These are phyloP conservation scores for Calycopis cecrops DNA, from an alignment of 1,140 invertebrate genomes.

Conservation along the genomic window DNA sequence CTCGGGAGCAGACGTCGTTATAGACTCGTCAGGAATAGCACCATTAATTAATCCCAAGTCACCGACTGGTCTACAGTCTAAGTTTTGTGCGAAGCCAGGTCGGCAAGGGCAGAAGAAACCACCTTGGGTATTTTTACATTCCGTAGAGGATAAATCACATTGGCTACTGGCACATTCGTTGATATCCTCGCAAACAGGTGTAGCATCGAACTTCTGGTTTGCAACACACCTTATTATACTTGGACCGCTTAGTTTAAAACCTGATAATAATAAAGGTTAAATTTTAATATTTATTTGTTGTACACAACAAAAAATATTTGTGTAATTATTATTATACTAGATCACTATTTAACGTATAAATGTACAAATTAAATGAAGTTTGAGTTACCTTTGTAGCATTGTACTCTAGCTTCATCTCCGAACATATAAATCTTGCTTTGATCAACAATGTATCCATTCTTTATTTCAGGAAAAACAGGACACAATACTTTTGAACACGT, in stretches of 20 bases:
- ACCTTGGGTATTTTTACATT: constrained; percentile 93
- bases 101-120: constrained; percentile 95
- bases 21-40: constrained; percentile 92
- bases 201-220: constrained; percentile 88
- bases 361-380: too few species aligned
- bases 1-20: constrained; percentile 89
- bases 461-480: constrained; percentile 87
- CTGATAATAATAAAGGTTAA: constrained; percentile 26
- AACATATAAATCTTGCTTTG: constrained; percentile 84
- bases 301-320: too few species aligned
- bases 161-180: constrained; percentile 94
- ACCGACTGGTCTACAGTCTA: constrained; percentile 91
- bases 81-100: constrained; percentile 88
- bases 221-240: constrained; percentile 92
- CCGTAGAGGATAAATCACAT: constrained; percentile 92
- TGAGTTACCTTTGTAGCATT: constrained; percentile 89
- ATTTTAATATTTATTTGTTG: not conserved
- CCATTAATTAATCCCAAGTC: constrained; percentile 93
- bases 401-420: constrained; percentile 93
- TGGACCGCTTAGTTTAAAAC: constrained; percentile 73
- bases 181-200: constrained; percentile 93
- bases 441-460: constrained; percentile 90
- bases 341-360: too few species aligned
- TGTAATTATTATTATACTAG: too few species aligned
- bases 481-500: constrained; percentile 91